Percentiles rank a stretch among this genome's conserved stretches.
These are phyloP conservation scores for Alloplasta piceator DNA, from an alignment of 2,888 invertebrate genomes.

Conservation along the genomic window DNA sequence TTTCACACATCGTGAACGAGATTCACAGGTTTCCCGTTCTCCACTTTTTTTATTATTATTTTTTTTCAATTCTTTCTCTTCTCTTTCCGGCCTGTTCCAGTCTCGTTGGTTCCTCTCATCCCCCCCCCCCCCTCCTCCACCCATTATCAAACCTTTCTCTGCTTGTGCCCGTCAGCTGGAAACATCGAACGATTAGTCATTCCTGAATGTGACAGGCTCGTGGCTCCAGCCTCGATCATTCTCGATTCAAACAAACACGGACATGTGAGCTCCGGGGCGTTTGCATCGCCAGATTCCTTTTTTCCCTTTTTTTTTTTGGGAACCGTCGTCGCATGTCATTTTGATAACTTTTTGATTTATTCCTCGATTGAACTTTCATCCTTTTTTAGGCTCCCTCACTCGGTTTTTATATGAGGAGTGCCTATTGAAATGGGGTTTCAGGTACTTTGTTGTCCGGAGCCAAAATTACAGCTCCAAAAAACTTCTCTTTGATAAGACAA, in stretches of 20 bases:
- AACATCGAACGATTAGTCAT: slow-evolving; percentile 62
- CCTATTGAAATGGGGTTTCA: too few species aligned
- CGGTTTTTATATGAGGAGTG: too few species aligned
- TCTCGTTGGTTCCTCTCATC: slow-evolving; percentile 18
- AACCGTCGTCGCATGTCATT: background rate
- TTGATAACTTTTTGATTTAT: background rate
- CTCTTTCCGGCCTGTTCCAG: slow-evolving; percentile 3
- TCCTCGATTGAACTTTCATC: background rate
- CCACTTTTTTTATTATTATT: slow-evolving; percentile 40
- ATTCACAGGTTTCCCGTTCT: slow-evolving; percentile 42
- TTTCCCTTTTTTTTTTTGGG: background rate
- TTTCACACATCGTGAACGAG: slow-evolving; percentile 59
- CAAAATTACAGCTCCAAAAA: too few species aligned
- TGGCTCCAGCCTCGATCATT: slow-evolving; percentile 51
- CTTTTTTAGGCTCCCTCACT: too few species aligned
- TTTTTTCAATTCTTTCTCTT: background rate
- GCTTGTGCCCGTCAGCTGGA: slow-evolving; percentile 50
- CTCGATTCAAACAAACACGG: background rate
- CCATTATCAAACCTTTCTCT: background rate
- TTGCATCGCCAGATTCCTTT: slow-evolving; percentile 2
- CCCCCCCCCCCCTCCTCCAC: background rate
- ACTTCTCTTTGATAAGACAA: too few species aligned
- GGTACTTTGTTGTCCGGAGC: too few species aligned
- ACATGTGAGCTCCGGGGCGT: background rate
- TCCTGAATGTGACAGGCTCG: slow-evolving; percentile 57